Evolutionary conservation across 2,888 invertebrate genomes (phyloP).

Genomic region (Chamaedrilus cognettii): DNA sequence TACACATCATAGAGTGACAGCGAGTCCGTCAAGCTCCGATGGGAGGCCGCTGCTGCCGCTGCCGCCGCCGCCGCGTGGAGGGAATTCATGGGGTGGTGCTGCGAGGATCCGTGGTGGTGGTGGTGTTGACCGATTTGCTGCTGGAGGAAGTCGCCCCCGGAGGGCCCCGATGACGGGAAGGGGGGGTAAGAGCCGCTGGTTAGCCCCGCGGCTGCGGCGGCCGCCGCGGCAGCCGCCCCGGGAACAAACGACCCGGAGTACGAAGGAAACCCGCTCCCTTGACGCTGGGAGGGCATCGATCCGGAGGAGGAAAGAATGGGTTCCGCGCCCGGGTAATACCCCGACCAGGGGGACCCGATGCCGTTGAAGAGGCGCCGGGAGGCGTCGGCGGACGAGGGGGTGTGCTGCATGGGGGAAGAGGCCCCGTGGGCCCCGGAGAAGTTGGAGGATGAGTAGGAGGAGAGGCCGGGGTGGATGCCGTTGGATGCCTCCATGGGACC

Average conservation of each 20-base stretch:
- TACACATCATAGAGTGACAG: not conserved
- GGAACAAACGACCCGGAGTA: not conserved
- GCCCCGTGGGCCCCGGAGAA: slow-evolving; percentile 6
- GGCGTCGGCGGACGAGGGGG: not conserved
- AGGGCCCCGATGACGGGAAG: not conserved
- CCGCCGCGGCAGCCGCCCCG: slow-evolving; percentile 1
- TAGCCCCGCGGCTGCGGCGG: not conserved
- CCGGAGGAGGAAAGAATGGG: slow-evolving; percentile 1
- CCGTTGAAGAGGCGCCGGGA: slow-evolving; percentile 7
- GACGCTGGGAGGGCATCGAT: not conserved
- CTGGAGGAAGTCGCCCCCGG: slow-evolving; percentile 6
- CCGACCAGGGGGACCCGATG: not conserved
- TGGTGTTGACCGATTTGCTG: slow-evolving; percentile 4
- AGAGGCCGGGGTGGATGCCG: not conserved
- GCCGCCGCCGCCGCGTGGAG: slow-evolving; percentile 3
- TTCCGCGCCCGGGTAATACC: not conserved
- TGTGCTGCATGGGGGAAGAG: not conserved
- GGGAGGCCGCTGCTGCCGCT: slow-evolving; percentile 3
- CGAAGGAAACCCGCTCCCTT: not conserved
- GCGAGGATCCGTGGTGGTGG: not conserved
- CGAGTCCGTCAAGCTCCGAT: not conserved
- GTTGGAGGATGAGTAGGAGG: not conserved
- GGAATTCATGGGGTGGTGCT: not conserved
- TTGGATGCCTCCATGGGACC: slow-evolving; percentile 4
- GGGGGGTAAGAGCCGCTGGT: not conserved